phyloP scores from a whole-genome alignment of 2,113 vertebrate species.

The Chaetops frenatus region DNA sequence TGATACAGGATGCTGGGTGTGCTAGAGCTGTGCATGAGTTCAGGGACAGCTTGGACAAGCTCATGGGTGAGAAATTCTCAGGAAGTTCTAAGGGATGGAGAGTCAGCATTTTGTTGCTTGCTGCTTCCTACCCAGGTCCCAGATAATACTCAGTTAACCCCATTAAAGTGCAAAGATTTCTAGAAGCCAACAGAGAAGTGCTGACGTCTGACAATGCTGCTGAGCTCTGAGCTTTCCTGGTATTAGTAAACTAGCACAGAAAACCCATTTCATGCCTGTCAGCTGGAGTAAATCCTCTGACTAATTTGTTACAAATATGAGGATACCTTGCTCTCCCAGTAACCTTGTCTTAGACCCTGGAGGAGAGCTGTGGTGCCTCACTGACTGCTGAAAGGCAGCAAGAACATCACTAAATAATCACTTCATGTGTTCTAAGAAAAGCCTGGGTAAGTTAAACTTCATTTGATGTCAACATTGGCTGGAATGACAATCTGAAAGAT shows the following conservation, averaged over 20 bases:
- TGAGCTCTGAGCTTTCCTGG: background rate
- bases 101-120: background rate
- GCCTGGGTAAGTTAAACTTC: background rate
- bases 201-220: background rate
- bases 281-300: background rate
- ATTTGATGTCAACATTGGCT: background rate
- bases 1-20: background rate
- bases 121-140: background rate
- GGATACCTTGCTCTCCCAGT: background rate
- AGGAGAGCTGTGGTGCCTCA: background rate
- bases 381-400: background rate
- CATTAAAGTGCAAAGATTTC: background rate
- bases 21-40: background rate
- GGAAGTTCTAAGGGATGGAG: background rate
- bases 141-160: background rate
- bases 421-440: background rate
- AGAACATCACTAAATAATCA: background rate
- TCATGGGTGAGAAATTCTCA: background rate
- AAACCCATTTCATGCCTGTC: conserved; percentile 25
- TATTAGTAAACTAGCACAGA: background rate
- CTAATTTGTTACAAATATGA: background rate
- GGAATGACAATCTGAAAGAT: background rate
- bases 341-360: background rate
- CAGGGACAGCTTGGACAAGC: background rate
- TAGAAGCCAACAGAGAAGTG: background rate